Evolutionary conservation across 2,888 invertebrate genomes (phyloP), one percentile per base, ranked within the genome.

Genomic region (Acrobasis suavella): DNA sequence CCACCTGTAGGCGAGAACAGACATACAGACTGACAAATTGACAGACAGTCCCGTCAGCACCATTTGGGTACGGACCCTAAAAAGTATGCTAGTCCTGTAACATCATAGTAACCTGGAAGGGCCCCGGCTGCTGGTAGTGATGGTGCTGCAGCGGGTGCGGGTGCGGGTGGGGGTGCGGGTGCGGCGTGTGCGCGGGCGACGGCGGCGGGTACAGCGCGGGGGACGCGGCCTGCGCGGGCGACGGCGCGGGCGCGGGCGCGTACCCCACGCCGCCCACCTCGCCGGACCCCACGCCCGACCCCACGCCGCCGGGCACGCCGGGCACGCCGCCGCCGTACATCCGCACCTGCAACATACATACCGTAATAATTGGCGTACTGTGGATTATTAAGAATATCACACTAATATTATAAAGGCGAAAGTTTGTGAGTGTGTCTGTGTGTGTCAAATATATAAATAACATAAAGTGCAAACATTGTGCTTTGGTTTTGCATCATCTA

Each of bases 311-410:
- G 59, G 73, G 73, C 71, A 72, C 70, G 37, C 68, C 76, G 65
- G 72, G 76, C 69, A 69, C 85, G 62, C 82, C 83, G 68, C 81
- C 80, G 80, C 91, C 93, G 85, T 95, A 96, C 94, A 96, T 95
- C 62, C 96, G 94, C 72, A 96, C 93, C 93, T 94, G 87, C 9
- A 6, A 38, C 9, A 14, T 15, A 22, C 6, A 17, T 17, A 37
- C 3, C 22, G 22, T 22, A 22, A 22, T 3, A 22, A 22, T 22
- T 2, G 22, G 22, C 22, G 3, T 22, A 22, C 2, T 22, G 22
- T 22, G 22, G 22, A 22, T 22, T 22, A 22, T 3, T 22, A 22
- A 22, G 22, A 22, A 22, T 22, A 22, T 22, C 3, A 22, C 22
- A 22, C 22, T n/a, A n/a, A n/a, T n/a, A n/a, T n/a, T n/a, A n/a